Percentiles rank a stretch among this genome's conserved stretches.
These are phyloP conservation scores for Myoxocephalus aenaeus DNA, from an alignment of 2,797 vertebrate species.

Conservation along the genomic window DNA sequence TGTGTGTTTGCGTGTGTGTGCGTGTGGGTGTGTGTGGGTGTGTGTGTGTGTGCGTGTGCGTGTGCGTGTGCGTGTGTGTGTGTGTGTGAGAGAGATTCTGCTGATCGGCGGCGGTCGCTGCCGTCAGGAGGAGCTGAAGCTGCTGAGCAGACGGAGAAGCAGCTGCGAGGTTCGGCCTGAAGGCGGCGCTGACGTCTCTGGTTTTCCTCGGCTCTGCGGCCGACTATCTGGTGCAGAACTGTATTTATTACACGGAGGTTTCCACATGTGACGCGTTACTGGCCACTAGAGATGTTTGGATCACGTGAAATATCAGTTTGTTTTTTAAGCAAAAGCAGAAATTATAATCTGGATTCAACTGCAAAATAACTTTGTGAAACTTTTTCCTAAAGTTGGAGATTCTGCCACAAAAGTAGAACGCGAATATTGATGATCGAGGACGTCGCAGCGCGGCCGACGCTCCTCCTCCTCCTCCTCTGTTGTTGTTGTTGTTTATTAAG, in stretches of 20 bases:
- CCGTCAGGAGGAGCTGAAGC: background rate
- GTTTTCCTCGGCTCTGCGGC: conserved; percentile 1
- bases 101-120: conserved; percentile 36
- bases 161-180: conserved; percentile 38
- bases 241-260: conserved; percentile 46
- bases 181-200: no score
- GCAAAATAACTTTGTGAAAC: background rate
- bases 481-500: no score
- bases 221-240: conserved; percentile 19
- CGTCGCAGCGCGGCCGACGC: background rate
- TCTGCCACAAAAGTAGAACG: background rate
- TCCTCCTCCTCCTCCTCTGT: no score
- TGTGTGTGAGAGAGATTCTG: no score
- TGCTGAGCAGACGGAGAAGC: conserved; percentile 24
- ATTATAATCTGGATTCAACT: background rate
- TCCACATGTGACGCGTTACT: conserved; percentile 50
- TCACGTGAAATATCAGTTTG: background rate
- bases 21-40: conserved; percentile 32
- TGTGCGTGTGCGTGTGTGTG: conserved; percentile 17
- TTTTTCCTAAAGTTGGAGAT: background rate
- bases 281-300: conserved; percentile 48
- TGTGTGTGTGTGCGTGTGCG: conserved; percentile 15
- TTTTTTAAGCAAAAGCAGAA: conserved; percentile 8
- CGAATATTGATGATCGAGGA: background rate
- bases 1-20: conserved; percentile 12